Evolutionary conservation across 2,888 invertebrate genomes (phyloP).

Genomic region (Luperina nickerlii): DNA sequence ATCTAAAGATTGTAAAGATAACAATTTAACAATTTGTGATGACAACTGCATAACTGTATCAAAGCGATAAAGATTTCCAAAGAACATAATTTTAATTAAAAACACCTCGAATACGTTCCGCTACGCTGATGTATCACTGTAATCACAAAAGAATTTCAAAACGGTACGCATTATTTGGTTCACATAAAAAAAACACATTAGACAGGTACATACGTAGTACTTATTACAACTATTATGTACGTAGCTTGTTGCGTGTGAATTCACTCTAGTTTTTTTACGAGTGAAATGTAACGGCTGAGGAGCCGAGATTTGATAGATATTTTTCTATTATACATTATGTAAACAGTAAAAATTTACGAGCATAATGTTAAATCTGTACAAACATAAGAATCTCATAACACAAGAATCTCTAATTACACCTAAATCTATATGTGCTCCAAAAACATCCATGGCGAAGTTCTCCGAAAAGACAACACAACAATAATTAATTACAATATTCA

Average conservation of each 20-base stretch:
- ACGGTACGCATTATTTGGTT: constrained; percentile 47
- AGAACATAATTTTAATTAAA: constrained; percentile 24
- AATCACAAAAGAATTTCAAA: constrained; percentile 43
- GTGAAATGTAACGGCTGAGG: constrained; percentile 56
- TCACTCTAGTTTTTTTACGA: constrained; percentile 54
- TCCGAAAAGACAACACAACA: neutral
- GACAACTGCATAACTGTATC: constrained; percentile 14
- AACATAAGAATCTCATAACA: neutral
- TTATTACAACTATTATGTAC: constrained; percentile 55
- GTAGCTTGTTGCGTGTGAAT: constrained; percentile 62
- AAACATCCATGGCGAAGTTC: neutral
- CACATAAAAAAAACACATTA: constrained; percentile 35
- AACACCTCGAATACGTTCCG: constrained; percentile 24
- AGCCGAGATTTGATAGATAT: constrained; percentile 47
- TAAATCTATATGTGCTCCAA: neutral
- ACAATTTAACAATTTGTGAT: constrained; percentile 6
- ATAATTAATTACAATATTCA: constrained; percentile 5
- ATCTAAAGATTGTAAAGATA: constrained; percentile 8
- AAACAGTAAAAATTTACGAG: constrained; percentile 16
- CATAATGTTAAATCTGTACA: neutral
- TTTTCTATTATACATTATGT: constrained; percentile 23
- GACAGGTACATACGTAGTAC: constrained; percentile 20
- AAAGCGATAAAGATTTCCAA: constrained; percentile 15
- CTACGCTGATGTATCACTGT: constrained; percentile 31
- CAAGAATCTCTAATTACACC: neutral